Evolutionary conservation across 2,113 vertebrate species (phyloP).

Genomic region (Brachyhypopomus occidentalis): DNA sequence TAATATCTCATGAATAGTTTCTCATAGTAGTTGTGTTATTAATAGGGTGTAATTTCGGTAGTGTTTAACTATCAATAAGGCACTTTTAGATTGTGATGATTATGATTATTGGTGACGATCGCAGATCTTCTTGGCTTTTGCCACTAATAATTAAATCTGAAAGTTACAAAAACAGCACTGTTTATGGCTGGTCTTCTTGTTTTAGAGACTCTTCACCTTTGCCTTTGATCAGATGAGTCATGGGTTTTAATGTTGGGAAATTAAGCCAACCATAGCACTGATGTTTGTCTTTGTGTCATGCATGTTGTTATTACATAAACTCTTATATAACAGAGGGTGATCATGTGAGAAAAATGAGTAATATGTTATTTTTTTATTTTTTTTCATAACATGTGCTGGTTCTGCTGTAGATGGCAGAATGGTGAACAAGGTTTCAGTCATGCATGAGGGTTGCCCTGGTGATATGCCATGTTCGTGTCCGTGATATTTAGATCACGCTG

Average conservation of each 20-base stretch:
- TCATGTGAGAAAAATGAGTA: too few species aligned
- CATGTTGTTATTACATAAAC: too few species aligned
- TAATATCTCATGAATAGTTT: not conserved
- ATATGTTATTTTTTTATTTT: too few species aligned
- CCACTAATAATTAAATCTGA: constrained; percentile 1
- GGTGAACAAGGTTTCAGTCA: not conserved
- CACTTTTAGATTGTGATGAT: not conserved
- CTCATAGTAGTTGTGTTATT: not conserved
- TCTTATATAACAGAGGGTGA: too few species aligned
- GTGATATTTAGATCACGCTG: not conserved
- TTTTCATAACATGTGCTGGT: not conserved
- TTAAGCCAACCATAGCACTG: too few species aligned
- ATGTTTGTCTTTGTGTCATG: too few species aligned
- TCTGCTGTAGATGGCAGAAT: not conserved
- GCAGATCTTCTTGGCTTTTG: not conserved
- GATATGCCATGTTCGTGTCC: not conserved
- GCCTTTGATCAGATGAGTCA: constrained; percentile 5
- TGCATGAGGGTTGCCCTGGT: not conserved
- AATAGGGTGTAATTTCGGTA: not conserved
- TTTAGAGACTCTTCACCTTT: not conserved
- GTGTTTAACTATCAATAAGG: not conserved
- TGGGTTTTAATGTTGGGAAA: not conserved
- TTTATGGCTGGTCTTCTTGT: not conserved
- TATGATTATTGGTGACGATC: not conserved
- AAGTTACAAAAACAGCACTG: not conserved